Conservation (phyloP, 2,888 invertebrate species). For the Campoletis raptor region DNA sequence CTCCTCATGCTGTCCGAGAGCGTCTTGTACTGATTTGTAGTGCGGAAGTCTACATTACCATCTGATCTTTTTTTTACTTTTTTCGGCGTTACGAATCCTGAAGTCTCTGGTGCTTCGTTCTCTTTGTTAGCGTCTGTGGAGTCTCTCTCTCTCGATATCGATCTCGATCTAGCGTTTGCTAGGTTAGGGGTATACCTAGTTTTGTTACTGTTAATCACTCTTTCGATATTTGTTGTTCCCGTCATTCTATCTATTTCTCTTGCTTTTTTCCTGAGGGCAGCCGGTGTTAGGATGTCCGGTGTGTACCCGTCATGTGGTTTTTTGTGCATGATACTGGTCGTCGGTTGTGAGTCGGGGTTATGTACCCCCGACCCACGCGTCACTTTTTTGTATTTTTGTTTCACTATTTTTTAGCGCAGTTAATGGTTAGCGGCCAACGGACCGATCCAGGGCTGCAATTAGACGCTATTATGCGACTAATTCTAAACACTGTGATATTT, state of each 20-base stretch:
- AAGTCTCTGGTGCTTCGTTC: not conserved
- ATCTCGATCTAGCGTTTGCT: conserved; percentile 5
- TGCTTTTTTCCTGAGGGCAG: not conserved
- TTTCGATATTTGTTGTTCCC: not conserved
- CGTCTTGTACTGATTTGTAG: not conserved
- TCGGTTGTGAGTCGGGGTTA: not conserved
- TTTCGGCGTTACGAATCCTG: conserved; percentile 2
- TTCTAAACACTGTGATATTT: too few species aligned
- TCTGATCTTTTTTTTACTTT: not conserved
- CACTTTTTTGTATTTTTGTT: not conserved
- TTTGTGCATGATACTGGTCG: not conserved
- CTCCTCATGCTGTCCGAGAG: not conserved
- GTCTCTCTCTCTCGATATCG: not conserved
- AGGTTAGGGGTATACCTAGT: not conserved
- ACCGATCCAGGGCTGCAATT: too few species aligned
- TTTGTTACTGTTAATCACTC: not conserved
- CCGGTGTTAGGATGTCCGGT: not conserved
- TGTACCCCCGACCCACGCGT: not conserved
- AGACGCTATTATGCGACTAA: too few species aligned
- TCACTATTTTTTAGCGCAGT: not conserved
- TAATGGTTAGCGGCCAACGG: not conserved
- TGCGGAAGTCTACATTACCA: not conserved
- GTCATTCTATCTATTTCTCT: conserved; percentile 12
- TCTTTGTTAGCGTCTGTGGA: not conserved
- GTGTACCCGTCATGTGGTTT: not conserved